Base-by-base conservation (phyloP, 2,888 invertebrate genomes). In the Spodoptera picta region DNA sequence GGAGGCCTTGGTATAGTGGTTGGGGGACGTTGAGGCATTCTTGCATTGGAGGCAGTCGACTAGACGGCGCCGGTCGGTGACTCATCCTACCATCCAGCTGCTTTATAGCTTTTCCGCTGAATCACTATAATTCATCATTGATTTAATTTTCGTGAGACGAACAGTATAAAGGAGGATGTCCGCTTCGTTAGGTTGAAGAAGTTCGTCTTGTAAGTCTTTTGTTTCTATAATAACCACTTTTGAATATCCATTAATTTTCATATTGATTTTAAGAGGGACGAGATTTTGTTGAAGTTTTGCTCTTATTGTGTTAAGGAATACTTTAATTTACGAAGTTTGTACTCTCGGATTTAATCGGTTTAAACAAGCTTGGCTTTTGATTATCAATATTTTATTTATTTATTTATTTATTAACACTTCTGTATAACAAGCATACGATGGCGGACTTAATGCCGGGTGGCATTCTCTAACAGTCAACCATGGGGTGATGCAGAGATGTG, bases 21-120 rank as follows among this genome's bases (percentile, higher is more conserved):
- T 46, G 68, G 79, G 76, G 79, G 80, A 67, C 69, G 73, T 64
- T 68, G 65, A 78, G 72, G 80, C 78, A 79, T 85, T 80, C 82
- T 75, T 82, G 82, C 80, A 80, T 61, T 70, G 75, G 74, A 76
- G 68, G 79, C 81, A 79, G 79, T 77, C 85, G 85, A 76, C 88
- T 79, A 85, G 88, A 87, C 89, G 89, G 88, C 88, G 89, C 88
- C 88, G 70, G 58, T 77, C 60, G 70, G 83, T 86, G 87, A 85
- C 81, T 84, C 85, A 87, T 76, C 67, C 67, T 65, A 79, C 83
- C 75, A 83, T 81, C 78, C 87, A 88, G 85, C 85, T 83, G 87
- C 86, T 87, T 83, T 85, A 83, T 79, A 69, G 83, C 81, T 83
- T 84, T 87, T 76, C 56, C 71, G 86, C 86, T 87, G 86, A 87